These are phyloP conservation scores for Spodoptera littoralis DNA, from an alignment of 2,888 invertebrate species.

Conservation along the genomic window DNA sequence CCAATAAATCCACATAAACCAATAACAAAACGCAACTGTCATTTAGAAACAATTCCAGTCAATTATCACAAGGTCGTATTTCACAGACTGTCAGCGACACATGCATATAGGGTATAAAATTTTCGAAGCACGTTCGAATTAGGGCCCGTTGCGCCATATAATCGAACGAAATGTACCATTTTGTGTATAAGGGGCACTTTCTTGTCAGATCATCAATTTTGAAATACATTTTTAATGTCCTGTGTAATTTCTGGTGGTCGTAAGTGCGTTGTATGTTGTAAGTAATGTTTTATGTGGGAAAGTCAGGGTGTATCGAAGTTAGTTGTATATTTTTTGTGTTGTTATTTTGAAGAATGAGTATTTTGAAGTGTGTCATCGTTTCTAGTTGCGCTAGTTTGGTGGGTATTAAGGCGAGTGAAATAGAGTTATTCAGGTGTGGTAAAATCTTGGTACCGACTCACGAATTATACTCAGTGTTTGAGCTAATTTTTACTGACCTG, in stretches of 20 bases:
- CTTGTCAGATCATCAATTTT: constrained; percentile 26
- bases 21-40: not conserved
- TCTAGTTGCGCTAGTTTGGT: too few species aligned
- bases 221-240: constrained; percentile 24
- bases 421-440: too few species aligned
- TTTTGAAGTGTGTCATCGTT: too few species aligned
- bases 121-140: constrained; percentile 55
- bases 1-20: not conserved
- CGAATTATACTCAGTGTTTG: too few species aligned
- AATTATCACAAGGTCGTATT: constrained; percentile 25
- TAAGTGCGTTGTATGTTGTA: not conserved
- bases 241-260: too few species aligned
- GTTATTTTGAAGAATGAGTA: too few species aligned
- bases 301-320: too few species aligned
- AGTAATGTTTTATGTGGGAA: not conserved
- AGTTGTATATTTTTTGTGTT: too few species aligned
- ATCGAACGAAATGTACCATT: constrained; percentile 48
- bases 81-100: constrained; percentile 32
- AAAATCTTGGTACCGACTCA: too few species aligned
- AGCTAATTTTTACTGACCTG: too few species aligned
- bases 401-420: too few species aligned
- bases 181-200: constrained; percentile 18
- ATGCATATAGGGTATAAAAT: constrained; percentile 52
- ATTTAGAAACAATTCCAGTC: constrained; percentile 20
- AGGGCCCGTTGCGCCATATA: constrained; percentile 52